Percentiles rank a stretch among this genome's conserved stretches.
phyloP scores from a whole-genome alignment of 2,113 vertebrate genomes.

The Himantopus leucocephalus region DNA sequence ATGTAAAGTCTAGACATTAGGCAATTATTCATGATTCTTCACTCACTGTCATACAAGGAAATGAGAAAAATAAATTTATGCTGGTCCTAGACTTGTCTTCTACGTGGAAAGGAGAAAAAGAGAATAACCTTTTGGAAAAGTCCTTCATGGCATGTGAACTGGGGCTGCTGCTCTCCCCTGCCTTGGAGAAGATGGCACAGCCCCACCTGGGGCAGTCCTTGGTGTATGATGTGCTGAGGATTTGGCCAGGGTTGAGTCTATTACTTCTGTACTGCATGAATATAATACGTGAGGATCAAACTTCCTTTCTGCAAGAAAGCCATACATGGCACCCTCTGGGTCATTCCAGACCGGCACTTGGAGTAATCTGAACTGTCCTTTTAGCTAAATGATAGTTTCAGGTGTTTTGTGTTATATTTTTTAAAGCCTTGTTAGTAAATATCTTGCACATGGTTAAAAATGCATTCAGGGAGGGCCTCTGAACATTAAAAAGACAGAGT shows the following conservation, averaged over 20 bases:
- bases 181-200: not conserved
- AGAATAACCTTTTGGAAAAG: not conserved
- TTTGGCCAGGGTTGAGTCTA: not conserved
- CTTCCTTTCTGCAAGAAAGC: not conserved
- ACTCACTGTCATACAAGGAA: not conserved
- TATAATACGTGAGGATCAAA: not conserved
- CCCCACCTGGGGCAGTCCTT: not conserved
- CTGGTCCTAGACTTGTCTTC: not conserved
- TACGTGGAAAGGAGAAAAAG: not conserved
- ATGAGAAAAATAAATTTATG: conserved; percentile 3
- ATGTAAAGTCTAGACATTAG: conserved; percentile 35
- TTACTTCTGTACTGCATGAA: not conserved
- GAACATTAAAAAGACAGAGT: not conserved
- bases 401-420: rapidly evolving
- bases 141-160: not conserved
- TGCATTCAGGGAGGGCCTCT: not conserved
- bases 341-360: not conserved
- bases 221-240: not conserved
- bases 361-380: not conserved
- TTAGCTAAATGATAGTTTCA: not conserved
- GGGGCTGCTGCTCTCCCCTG: not conserved
- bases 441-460: not conserved
- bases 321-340: not conserved
- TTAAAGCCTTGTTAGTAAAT: not conserved
- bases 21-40: conserved; percentile 12